A percentile compares a stretch with the other conserved stretches of the same genome.
Evolutionary conservation across 2,797 vertebrate species (phyloP).

Genomic region (Danio kyathit): DNA sequence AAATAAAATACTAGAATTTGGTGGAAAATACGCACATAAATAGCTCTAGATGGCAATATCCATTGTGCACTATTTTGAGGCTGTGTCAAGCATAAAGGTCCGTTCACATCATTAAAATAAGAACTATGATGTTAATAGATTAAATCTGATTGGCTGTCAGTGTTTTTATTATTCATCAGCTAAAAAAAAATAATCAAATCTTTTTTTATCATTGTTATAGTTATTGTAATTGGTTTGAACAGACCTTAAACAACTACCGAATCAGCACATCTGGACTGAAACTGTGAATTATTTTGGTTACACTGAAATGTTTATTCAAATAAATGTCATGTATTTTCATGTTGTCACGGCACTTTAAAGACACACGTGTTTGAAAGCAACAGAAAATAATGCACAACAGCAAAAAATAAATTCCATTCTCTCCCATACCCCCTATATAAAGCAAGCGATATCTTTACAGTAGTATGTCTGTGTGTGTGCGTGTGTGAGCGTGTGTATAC

Average conservation of each 20-base stretch:
- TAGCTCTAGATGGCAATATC: conserved; percentile 3
- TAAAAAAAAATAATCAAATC: too few species aligned
- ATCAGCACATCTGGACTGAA: conserved; percentile 64
- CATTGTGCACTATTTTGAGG: conserved; percentile 36
- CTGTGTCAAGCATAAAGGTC: not conserved
- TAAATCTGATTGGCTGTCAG: too few species aligned
- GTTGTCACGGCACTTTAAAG: too few species aligned
- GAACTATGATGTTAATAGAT: not conserved
- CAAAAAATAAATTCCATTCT: conserved; percentile 49
- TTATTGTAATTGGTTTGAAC: too few species aligned
- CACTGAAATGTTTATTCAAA: conserved; percentile 65
- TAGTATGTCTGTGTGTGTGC: conserved; percentile 50
- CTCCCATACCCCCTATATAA: conserved; percentile 15
- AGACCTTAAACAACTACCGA: not conserved
- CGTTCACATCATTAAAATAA: not conserved
- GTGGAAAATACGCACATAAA: conserved; percentile 1
- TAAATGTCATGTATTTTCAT: conserved; percentile 51
- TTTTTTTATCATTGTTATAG: too few species aligned
- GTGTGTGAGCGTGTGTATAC: conserved; percentile 47
- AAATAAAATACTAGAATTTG: not conserved
- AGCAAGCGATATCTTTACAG: conserved; percentile 59
- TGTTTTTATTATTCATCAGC: too few species aligned
- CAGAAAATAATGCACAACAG: conserved; percentile 40
- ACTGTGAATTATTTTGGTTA: conserved; percentile 68
- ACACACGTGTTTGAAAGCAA: conserved; percentile 65